These are phyloP conservation scores for Dastarcus helophoroides DNA, from an alignment of 2,888 invertebrate genomes.

Conservation along the genomic window DNA sequence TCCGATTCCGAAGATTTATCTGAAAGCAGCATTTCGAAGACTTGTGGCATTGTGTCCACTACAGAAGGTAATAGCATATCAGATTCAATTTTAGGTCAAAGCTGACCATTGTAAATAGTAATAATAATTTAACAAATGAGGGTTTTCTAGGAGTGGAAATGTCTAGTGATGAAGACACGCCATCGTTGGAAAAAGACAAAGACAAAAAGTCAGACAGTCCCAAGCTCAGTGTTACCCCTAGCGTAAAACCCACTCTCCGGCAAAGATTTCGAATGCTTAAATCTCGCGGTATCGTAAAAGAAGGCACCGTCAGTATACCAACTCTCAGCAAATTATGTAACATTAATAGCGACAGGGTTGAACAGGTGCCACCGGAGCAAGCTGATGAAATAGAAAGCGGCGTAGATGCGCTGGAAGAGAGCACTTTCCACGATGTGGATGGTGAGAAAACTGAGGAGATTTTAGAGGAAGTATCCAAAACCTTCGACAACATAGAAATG, in stretches of 20 bases:
- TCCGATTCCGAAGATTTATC: slow-evolving; percentile 53
- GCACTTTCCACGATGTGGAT: slow-evolving; percentile 2
- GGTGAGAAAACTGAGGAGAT: slow-evolving; percentile 1
- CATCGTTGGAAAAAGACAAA: slow-evolving; percentile 28
- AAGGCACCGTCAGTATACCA: slow-evolving; percentile 23
- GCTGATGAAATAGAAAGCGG: slow-evolving; percentile 29
- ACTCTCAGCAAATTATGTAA: slow-evolving; percentile 28
- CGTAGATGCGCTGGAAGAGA: slow-evolving; percentile 30
- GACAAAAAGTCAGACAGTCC: slow-evolving; percentile 5
- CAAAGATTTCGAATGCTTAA: slow-evolving; percentile 25
- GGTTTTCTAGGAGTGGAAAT: slow-evolving; percentile 33
- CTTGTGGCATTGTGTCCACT: slow-evolving; percentile 33
- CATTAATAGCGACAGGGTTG: slow-evolving; percentile 27
- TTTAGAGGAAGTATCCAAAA: slow-evolving; percentile 18
- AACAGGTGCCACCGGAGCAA: slow-evolving; percentile 23
- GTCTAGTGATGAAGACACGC: slow-evolving; percentile 37
- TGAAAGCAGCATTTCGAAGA: slow-evolving; percentile 35
- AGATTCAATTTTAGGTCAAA: not conserved
- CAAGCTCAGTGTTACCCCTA: slow-evolving; percentile 1
- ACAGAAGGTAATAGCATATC: slow-evolving; percentile 35
- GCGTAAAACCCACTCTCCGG: slow-evolving; percentile 14
- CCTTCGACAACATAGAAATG: slow-evolving; percentile 23
- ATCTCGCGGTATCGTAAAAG: slow-evolving; percentile 16
- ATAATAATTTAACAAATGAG: not conserved
- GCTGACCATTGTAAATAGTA: not conserved